A percentile compares a stretch with the other conserved stretches of the same genome.
phyloP scores from a whole-genome alignment of 53 echinoderm and acorn worm genomes.

The Arbacia lixula region DNA sequence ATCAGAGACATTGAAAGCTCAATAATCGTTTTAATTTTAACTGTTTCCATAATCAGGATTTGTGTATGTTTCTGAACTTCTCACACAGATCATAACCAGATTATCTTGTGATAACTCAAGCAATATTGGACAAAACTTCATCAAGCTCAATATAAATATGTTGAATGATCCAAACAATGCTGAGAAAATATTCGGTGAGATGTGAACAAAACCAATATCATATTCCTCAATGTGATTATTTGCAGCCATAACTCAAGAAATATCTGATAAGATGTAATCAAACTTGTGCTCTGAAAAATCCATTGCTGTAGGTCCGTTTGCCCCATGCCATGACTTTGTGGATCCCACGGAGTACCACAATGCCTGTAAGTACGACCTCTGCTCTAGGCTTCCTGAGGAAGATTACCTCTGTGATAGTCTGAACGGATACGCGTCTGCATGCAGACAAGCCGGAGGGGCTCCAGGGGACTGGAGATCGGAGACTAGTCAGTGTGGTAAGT shows the following conservation, averaged over 20 bases:
- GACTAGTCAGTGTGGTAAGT: conserved; percentile 82
- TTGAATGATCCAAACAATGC: neutral
- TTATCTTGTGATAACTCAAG: too few relatives aligned
- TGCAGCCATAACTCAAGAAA: neutral
- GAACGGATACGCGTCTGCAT: conserved; percentile 74
- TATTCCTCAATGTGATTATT: neutral
- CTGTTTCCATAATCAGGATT: too few relatives aligned
- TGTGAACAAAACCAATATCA: neutral
- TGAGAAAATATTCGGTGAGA: too few relatives aligned
- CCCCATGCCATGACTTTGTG: conserved; percentile 71
- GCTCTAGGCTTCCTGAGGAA: conserved; percentile 69
- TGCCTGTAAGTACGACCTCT: conserved; percentile 86
- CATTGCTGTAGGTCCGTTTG: conserved; percentile 69
- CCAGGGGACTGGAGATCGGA: conserved; percentile 73
- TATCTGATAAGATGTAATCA: neutral
- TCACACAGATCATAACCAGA: too few relatives aligned
- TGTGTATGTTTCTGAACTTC: too few relatives aligned
- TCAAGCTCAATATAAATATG: too few relatives aligned
- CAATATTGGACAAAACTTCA: too few relatives aligned
- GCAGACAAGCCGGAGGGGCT: conserved; percentile 65
- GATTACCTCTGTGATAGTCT: conserved; percentile 76
- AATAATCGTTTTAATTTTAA: too few relatives aligned
- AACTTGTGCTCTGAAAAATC: neutral
- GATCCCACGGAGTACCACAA: conserved; percentile 70
- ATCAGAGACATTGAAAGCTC: too few relatives aligned